phyloP scores from a whole-genome alignment of 2,888 invertebrate species.

The Epinotia nisella region DNA sequence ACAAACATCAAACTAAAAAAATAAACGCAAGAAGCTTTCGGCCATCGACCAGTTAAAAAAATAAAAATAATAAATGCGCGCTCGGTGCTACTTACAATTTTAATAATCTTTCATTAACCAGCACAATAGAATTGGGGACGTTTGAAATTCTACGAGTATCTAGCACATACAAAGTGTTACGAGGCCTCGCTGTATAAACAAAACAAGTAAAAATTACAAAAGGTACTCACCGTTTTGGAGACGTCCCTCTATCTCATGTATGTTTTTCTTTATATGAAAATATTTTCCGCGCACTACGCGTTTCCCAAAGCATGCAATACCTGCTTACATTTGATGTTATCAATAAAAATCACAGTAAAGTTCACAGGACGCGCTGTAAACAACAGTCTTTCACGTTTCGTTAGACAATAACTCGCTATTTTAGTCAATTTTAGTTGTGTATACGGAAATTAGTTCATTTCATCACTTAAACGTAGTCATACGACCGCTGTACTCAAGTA shows the following conservation, averaged over 20 bases:
- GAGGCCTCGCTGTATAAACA: slow-evolving; percentile 19
- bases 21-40: background rate
- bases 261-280: slow-evolving; percentile 37
- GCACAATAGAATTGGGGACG: slow-evolving; percentile 35
- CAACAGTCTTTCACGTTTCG: slow-evolving; percentile 29
- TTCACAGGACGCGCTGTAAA: slow-evolving; percentile 34
- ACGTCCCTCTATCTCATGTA: slow-evolving; percentile 8
- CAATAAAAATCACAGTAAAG: slow-evolving; percentile 31
- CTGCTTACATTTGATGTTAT: slow-evolving; percentile 31
- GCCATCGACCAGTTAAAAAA: slow-evolving; percentile 6
- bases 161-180: slow-evolving; percentile 18
- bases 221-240: slow-evolving; percentile 36
- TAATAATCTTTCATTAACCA: slow-evolving; percentile 23
- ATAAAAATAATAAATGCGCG: slow-evolving; percentile 22
- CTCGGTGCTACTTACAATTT: slow-evolving; percentile 16
- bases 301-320: slow-evolving; percentile 29
- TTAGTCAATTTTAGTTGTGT: slow-evolving; percentile 36
- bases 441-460: slow-evolving; percentile 61
- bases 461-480: slow-evolving; percentile 62
- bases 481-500: slow-evolving; percentile 69
- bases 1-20: slow-evolving; percentile 3
- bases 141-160: slow-evolving; percentile 13
- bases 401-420: slow-evolving; percentile 28
- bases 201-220: slow-evolving; percentile 8
- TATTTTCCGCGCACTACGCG: slow-evolving; percentile 41